phyloP scores from a whole-genome alignment of 1,140 invertebrate genomes.

The Drosophila pandora region DNA sequence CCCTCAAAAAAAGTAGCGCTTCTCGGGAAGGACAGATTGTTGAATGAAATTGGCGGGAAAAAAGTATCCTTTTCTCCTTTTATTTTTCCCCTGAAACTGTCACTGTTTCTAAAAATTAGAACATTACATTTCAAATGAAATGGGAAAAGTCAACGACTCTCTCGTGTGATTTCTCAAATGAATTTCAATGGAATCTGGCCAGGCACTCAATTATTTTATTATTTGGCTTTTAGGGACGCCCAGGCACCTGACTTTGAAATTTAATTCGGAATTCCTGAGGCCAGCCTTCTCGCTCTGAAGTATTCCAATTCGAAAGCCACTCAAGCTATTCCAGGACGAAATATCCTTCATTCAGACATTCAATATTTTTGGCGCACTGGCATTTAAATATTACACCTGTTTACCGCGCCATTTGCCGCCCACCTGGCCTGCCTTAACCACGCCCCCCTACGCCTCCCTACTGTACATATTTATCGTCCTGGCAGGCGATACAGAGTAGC shows the following conservation, averaged over 20 bases:
- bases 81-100: too few species aligned
- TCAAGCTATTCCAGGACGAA: background rate
- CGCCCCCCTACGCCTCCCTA: slow-evolving; percentile 17
- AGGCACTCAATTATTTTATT: background rate
- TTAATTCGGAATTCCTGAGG: background rate
- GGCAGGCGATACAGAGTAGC: slow-evolving; percentile 39
- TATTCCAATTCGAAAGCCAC: background rate
- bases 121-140: too few species aligned
- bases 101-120: too few species aligned
- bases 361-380: slow-evolving; percentile 17
- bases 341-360: background rate
- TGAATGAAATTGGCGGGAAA: too few species aligned
- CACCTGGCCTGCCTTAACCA: slow-evolving; percentile 30
- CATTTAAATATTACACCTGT: slow-evolving; percentile 50
- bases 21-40: background rate
- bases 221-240: background rate
- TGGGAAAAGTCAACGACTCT: too few species aligned
- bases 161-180: too few species aligned
- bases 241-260: slow-evolving; percentile 15
- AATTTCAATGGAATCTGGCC: too few species aligned
- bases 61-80: too few species aligned
- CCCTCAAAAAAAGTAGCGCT: background rate
- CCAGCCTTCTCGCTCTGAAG: background rate
- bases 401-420: slow-evolving; percentile 31
- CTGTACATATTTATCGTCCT: slow-evolving; percentile 17